Percentiles rank a stretch among this genome's conserved stretches.
These are phyloP conservation scores for Anhinga anhinga DNA, from an alignment of 2,113 vertebrate species.

Conservation along the genomic window DNA sequence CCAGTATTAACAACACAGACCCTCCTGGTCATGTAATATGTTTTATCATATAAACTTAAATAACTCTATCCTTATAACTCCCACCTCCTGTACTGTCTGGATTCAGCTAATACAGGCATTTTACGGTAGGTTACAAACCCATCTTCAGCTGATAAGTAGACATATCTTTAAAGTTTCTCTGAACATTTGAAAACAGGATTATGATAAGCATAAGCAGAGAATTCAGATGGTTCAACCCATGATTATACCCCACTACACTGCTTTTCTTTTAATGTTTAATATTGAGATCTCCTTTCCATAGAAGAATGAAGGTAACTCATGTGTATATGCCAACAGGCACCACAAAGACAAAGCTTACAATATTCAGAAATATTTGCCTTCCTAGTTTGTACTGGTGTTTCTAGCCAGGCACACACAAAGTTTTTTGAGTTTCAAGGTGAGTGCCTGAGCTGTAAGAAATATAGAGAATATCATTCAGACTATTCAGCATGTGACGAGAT, in stretches of 20 bases:
- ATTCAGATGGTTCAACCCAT: not conserved
- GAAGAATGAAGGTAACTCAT: not conserved
- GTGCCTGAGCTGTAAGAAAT: not conserved
- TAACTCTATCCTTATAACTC: not conserved
- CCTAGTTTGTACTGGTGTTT: not conserved
- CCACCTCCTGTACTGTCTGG: not conserved
- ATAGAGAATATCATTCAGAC: not conserved
- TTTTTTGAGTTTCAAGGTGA: not conserved
- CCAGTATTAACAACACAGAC: not conserved
- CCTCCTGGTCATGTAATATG: not conserved
- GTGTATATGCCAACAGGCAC: rapidly evolving
- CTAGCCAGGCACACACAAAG: not conserved
- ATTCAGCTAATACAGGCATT: not conserved
- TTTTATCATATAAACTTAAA: not conserved
- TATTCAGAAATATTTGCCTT: not conserved
- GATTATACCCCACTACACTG: not conserved
- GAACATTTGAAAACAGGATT: not conserved
- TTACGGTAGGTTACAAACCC: not conserved
- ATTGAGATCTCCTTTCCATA: not conserved
- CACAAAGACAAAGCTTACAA: not conserved
- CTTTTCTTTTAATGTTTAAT: not conserved
- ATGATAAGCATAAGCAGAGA: not conserved
- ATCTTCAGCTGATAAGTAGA: not conserved
- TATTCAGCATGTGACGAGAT: not conserved
- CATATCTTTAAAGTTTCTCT: not conserved